phyloP scores from a whole-genome alignment of 2,888 invertebrate genomes.

The Falcaria lacertinaria region DNA sequence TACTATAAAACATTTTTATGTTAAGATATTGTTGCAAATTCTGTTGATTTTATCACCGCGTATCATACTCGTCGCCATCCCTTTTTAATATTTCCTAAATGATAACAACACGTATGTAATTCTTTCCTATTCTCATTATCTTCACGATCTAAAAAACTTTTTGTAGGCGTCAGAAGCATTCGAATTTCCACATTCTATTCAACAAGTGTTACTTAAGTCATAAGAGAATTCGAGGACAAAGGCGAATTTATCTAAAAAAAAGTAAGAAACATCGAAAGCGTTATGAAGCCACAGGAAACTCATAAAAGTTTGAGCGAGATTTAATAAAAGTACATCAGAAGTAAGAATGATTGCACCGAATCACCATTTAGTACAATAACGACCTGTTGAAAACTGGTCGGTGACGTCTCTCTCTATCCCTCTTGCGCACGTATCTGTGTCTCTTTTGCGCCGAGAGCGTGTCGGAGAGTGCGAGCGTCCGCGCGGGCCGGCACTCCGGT shows the following conservation, averaged over 20 bases:
- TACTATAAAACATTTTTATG: too few relatives aligned
- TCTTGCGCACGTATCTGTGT: conserved; percentile 42
- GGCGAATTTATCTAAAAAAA: conserved; percentile 1
- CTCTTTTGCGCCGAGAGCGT: conserved; percentile 34
- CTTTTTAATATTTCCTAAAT: too few relatives aligned
- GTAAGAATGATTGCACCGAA: conserved; percentile 64
- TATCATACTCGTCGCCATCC: too few relatives aligned
- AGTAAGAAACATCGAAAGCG: conserved; percentile 25
- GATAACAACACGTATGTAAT: too few relatives aligned
- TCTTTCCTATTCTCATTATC: too few relatives aligned
- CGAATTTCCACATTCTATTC: background rate
- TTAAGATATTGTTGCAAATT: too few relatives aligned
- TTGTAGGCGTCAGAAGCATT: too few relatives aligned
- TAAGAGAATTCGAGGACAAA: conserved; percentile 5
- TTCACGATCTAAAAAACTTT: too few relatives aligned
- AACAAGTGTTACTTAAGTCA: background rate
- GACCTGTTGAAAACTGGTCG: conserved; percentile 73
- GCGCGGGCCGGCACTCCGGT: conserved; percentile 61
- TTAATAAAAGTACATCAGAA: conserved; percentile 50
- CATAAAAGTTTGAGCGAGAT: conserved; percentile 50
- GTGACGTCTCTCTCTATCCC: conserved; percentile 54
- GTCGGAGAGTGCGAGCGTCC: conserved; percentile 49
- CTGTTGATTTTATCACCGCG: too few relatives aligned
- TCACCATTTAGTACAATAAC: conserved; percentile 74
- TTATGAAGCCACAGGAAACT: conserved; percentile 31